phyloP scores from a whole-genome alignment of 2,888 invertebrate genomes.

The Camptogramma bilineatum region DNA sequence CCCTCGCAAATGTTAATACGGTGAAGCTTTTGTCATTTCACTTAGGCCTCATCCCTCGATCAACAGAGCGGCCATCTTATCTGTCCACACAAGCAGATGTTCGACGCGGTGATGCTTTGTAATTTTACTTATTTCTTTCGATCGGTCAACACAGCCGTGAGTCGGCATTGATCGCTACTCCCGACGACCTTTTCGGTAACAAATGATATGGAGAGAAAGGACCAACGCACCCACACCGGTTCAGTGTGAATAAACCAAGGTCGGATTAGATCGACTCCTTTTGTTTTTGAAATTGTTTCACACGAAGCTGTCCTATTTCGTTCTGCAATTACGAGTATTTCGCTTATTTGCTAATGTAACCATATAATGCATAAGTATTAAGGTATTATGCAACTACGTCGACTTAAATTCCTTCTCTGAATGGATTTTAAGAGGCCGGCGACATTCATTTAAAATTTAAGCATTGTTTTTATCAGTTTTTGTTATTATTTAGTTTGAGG shows the following conservation, averaged over 20 bases:
- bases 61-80: background rate
- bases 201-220: constrained; percentile 4
- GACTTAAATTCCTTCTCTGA: background rate
- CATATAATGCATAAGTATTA: background rate
- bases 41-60: background rate
- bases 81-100: background rate
- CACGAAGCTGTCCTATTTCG: background rate
- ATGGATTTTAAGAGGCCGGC: too few relatives aligned
- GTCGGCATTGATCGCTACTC: constrained; percentile 3
- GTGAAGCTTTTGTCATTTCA: background rate
- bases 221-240: constrained; percentile 5
- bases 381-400: background rate
- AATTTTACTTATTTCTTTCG: too few relatives aligned
- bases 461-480: too few relatives aligned
- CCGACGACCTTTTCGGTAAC: constrained; percentile 12
- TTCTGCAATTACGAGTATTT: background rate
- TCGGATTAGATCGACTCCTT: background rate
- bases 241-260: background rate
- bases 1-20: background rate
- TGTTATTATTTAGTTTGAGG: too few relatives aligned
- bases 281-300: background rate
- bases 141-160: too few relatives aligned
- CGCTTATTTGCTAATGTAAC: background rate
- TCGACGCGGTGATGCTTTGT: background rate
- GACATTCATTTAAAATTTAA: too few relatives aligned